Evolutionary conservation across 2,888 invertebrate genomes (phyloP), one percentile per base, ranked within the genome.

Genomic region (Smittia aterrima): DNA sequence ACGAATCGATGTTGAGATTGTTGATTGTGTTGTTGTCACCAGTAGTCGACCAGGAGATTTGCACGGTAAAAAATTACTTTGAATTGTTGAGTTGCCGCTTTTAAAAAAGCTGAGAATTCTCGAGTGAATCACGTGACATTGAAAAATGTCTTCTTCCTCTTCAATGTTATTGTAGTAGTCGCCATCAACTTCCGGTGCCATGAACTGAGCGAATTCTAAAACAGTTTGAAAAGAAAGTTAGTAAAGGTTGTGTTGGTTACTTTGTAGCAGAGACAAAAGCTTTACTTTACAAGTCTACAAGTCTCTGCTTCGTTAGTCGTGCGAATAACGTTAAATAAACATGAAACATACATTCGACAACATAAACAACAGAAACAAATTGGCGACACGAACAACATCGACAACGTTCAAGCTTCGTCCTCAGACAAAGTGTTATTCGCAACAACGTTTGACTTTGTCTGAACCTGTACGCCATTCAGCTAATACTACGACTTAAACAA

Each of bases 121-220:
- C 32, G 32, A 32, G 32, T 47, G 6, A 11, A 64, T 27, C 6
- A 27, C 27, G 16, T 18, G 64, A 27, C 25, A 11, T 24, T 64
- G 58, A 32, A 27, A 71, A 11, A 32, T 53, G 54, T 54, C 54
- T n/a, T 72, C 54, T n/a, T 72, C 72, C 47, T 54, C 58, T 6
- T 53, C 54, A 20, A 72, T 54, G 22, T 58, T 18, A 9, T 72
- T 32, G 22, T 72, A 72, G 53, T 72, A 72, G 20, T 72, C 72
- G 16, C 6, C 4, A 24, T 72, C 72, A 20, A 32, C 11, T 24
- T 72, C 72, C 32, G 62, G 27, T 22, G 22, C 38, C 72, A 72
- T 72, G 20, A 72, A 72, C 9, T 62, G 38, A 16, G 54, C n/a
- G 58, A 72, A 72, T 40, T 72, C 72, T 72, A 16, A 72, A 72